A percentile compares a stretch with the other conserved stretches of the same genome.
These are phyloP conservation scores for Dascyllus trimaculatus DNA, from an alignment of 2,113 vertebrate genomes.

Conservation along the genomic window DNA sequence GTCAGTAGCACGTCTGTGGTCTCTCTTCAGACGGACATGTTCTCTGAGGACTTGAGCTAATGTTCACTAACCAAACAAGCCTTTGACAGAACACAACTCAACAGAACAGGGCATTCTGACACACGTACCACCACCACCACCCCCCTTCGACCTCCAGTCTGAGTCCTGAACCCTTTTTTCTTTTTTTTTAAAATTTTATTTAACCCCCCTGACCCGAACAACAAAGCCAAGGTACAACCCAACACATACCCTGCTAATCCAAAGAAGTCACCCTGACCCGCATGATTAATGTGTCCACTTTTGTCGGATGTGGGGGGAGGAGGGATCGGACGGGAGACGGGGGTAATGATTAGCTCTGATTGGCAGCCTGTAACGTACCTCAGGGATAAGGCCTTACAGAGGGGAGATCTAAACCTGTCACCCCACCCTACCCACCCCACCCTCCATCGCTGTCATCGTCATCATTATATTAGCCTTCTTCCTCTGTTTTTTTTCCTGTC, in stretches of 20 bases:
- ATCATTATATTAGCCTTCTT: constrained; percentile 37
- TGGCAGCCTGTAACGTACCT: constrained; percentile 90
- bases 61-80: constrained; percentile 76
- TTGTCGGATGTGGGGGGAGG: constrained; percentile 25
- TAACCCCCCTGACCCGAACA: constrained; percentile 4
- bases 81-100: constrained; percentile 64
- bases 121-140: constrained; percentile 9
- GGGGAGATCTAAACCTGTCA: constrained; percentile 86
- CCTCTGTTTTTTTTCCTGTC: not conserved
- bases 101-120: constrained; percentile 74
- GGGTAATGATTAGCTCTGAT: constrained; percentile 62
- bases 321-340: constrained; percentile 24
- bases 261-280: constrained; percentile 77
- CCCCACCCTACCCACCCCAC: too few relatives aligned
- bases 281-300: constrained; percentile 46
- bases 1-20: constrained; percentile 65
- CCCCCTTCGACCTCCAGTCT: constrained; percentile 11
- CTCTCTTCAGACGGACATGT: constrained; percentile 64
- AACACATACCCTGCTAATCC: constrained; percentile 73
- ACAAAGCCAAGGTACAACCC: constrained; percentile 83
- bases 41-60: constrained; percentile 70
- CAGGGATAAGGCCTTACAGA: constrained; percentile 92
- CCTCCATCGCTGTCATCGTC: constrained; percentile 34
- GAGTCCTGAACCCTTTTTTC: not conserved
- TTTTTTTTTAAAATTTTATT: not conserved